These are phyloP conservation scores for Spicauda simplicius DNA, from an alignment of 2,888 invertebrate species.

Conservation along the genomic window DNA sequence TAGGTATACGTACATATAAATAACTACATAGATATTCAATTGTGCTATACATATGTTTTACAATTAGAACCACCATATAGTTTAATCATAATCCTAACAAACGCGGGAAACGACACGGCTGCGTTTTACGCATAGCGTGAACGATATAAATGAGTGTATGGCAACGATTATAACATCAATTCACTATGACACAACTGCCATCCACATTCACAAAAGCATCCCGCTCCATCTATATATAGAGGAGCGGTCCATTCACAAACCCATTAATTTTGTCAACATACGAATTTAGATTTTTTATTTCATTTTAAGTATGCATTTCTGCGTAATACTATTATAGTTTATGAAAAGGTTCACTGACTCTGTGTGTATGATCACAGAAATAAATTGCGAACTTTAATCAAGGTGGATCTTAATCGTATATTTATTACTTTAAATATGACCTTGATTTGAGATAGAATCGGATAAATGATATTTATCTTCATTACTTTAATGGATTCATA, in stretches of 20 bases:
- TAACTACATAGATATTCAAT: no score
- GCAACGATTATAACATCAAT: constrained; percentile 17
- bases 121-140: background rate
- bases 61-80: background rate
- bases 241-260: constrained; percentile 7
- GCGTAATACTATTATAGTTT: background rate
- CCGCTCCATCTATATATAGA: constrained; percentile 6
- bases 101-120: background rate
- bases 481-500: no score
- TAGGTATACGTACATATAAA: no score
- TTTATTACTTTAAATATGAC: no score
- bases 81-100: background rate
- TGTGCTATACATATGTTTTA: background rate
- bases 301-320: constrained; percentile 3
- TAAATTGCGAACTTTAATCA: no score
- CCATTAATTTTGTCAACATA: constrained; percentile 2
- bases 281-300: constrained; percentile 4
- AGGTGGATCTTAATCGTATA: no score
- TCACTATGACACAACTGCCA: constrained; percentile 1
- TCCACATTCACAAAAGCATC: constrained; percentile 9
- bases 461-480: no score
- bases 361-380: background rate
- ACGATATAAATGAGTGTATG: constrained; percentile 13
- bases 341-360: background rate
- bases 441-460: no score